Conservation (phyloP, 2,113 vertebrate species). For the Harpagus bidentatus region DNA sequence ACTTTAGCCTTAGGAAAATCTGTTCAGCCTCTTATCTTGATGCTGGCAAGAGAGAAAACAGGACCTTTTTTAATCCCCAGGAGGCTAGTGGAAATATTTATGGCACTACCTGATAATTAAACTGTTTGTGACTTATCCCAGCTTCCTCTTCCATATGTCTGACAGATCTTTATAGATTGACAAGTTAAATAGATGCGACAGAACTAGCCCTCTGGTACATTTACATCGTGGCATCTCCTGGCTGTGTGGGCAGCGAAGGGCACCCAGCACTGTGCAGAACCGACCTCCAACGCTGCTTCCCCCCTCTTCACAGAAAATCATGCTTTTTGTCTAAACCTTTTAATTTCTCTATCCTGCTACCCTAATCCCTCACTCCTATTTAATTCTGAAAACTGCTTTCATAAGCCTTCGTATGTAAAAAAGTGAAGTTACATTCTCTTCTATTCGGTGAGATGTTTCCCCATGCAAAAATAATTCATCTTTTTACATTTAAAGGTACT, state of each 20-base stretch:
- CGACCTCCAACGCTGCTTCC: background rate
- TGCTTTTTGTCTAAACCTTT: background rate
- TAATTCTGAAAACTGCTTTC: background rate
- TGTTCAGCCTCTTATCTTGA: background rate
- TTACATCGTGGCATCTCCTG: fast-evolving
- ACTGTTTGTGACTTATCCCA: background rate
- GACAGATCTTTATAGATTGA: background rate
- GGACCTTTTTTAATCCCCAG: background rate
- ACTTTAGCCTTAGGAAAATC: background rate
- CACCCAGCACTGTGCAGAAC: background rate
- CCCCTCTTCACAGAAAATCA: background rate
- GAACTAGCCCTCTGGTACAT: background rate
- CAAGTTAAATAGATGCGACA: background rate
- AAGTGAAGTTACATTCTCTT: background rate
- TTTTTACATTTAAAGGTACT: background rate
- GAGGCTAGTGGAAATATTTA: background rate
- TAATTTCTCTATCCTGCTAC: background rate
- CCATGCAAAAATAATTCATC: background rate
- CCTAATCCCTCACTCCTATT: background rate
- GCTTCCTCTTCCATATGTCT: background rate
- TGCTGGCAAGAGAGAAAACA: background rate
- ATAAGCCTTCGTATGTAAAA: background rate
- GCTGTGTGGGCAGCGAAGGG: background rate
- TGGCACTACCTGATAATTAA: background rate
- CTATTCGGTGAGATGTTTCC: background rate